Conservation (phyloP, 2,888 invertebrate genomes). For the Drosophila hawaiiensis region DNA sequence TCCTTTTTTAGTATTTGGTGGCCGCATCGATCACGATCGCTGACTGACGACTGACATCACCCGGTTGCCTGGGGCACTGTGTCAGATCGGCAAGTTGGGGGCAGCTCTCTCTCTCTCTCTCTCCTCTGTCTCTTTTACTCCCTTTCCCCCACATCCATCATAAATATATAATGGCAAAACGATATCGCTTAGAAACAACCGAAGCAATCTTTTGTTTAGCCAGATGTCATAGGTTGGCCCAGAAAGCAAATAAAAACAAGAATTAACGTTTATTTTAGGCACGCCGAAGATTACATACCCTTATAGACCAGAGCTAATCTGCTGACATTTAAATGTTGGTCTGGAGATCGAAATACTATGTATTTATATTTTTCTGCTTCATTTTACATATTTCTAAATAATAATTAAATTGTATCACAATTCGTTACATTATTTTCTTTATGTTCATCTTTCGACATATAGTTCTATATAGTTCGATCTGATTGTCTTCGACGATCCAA, state of each 20-base stretch:
- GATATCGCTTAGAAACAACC: constrained; percentile 29
- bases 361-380: background rate
- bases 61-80: constrained; percentile 45
- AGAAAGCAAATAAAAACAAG: constrained; percentile 3
- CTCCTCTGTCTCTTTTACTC: background rate
- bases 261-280: background rate
- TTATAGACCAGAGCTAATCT: background rate
- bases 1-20: constrained; percentile 30
- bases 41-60: constrained; percentile 70
- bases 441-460: background rate
- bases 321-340: background rate
- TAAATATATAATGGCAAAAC: constrained; percentile 47
- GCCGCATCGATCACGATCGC: constrained; percentile 75
- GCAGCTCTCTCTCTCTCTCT: constrained; percentile 11
- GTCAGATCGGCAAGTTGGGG: constrained; percentile 43
- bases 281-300: background rate
- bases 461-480: background rate
- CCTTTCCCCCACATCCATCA: constrained; percentile 15
- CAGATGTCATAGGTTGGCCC: constrained; percentile 64
- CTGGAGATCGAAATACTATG: background rate
- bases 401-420: background rate
- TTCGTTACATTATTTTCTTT: background rate
- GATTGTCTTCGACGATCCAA: background rate
- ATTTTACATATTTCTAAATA: background rate
- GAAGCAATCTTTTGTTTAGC: constrained; percentile 48